Conservation (phyloP, 2,113 vertebrate genomes). For the Agelaius phoeniceus region DNA sequence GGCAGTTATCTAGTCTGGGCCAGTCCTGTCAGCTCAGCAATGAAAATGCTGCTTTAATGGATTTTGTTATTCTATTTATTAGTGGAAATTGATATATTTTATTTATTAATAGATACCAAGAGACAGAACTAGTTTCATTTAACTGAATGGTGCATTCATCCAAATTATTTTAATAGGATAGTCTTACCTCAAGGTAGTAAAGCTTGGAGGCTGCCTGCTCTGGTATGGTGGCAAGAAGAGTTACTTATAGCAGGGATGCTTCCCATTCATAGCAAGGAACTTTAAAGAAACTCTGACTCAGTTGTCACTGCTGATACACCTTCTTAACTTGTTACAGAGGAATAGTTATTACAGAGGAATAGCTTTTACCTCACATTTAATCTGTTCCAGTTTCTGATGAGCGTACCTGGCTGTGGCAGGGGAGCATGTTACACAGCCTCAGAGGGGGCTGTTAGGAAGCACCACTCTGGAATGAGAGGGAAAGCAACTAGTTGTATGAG, state of each 20-base stretch:
- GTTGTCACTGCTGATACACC: not conserved
- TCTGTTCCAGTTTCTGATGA: not conserved
- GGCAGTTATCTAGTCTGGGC: too few species aligned
- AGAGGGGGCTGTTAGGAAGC: not conserved
- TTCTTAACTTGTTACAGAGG: not conserved
- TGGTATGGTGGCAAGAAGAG: not conserved
- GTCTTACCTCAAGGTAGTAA: not conserved
- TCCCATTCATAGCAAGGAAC: not conserved
- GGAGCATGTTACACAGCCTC: not conserved
- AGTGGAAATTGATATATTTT: not conserved
- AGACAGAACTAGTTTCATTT: not conserved
- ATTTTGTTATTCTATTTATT: not conserved
- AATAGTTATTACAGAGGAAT: not conserved
- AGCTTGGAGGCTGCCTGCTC: not conserved
- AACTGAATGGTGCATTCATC: not conserved
- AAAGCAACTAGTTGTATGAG: not conserved
- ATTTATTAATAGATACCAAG: not conserved
- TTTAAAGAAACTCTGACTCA: not conserved
- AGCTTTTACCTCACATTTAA: not conserved
- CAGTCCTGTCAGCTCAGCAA: not conserved
- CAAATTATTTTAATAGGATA: not conserved
- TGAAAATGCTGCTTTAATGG: not conserved
- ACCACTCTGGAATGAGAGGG: not conserved
- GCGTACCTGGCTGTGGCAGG: not conserved
- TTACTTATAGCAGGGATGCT: not conserved